Percentiles rank a stretch among this genome's conserved stretches.
Conservation (phyloP, 2,888 invertebrate species). For the Nemotelus nigrinus region DNA sequence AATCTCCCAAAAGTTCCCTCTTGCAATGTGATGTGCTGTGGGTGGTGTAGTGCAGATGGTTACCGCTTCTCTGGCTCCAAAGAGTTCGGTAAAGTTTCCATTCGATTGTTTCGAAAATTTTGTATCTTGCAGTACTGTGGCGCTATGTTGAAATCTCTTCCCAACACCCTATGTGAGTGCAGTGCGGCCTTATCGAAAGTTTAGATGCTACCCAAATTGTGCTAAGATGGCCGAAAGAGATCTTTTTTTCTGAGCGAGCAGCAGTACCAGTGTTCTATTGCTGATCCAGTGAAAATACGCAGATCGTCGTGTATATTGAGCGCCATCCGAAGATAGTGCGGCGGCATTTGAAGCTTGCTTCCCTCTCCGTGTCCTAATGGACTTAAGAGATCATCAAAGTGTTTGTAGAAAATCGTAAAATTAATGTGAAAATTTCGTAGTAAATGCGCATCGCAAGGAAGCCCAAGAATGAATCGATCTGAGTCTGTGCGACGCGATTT, state of each 20-base stretch:
- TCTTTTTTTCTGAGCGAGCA: too few relatives aligned
- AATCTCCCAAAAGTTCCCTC: too few relatives aligned
- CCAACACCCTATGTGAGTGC: not conserved
- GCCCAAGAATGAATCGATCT: not conserved
- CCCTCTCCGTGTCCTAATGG: too few relatives aligned
- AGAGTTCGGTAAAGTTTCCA: slow-evolving; percentile 29
- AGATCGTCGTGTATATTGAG: not conserved
- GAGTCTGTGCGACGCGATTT: not conserved
- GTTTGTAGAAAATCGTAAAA: not conserved
- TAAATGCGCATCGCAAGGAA: not conserved
- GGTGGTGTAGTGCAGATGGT: too few relatives aligned
- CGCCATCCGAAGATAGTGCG: not conserved
- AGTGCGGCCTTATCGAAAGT: not conserved
- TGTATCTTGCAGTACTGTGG: slow-evolving; percentile 19
- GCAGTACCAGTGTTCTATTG: too few relatives aligned
- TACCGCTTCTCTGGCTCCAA: too few relatives aligned
- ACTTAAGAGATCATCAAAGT: not conserved
- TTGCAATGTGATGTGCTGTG: not conserved
- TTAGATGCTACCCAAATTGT: too few relatives aligned
- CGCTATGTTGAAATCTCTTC: not conserved
- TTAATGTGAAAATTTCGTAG: not conserved
- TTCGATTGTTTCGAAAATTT: slow-evolving; percentile 35
- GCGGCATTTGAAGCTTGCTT: too few relatives aligned
- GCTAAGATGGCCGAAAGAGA: too few relatives aligned
- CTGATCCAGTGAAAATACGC: too few relatives aligned